phyloP scores from a whole-genome alignment of 1,140 invertebrate genomes.

The Ephestia elutella region DNA sequence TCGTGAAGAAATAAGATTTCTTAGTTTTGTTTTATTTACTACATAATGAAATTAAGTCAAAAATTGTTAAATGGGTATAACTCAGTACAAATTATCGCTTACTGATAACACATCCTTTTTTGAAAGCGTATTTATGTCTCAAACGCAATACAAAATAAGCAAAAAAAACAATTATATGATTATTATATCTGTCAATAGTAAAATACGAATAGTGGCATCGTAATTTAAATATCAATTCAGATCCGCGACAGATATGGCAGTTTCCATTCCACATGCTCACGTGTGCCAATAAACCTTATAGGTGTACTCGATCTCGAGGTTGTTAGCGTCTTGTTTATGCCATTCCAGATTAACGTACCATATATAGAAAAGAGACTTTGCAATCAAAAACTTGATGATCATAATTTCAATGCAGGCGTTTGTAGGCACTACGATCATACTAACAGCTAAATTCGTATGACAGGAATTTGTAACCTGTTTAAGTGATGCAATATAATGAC shows the following conservation, averaged over 20 bases:
- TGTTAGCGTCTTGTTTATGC: conserved; percentile 13
- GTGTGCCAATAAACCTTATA: conserved; percentile 13
- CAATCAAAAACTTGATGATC: conserved; percentile 44
- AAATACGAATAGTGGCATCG: neutral
- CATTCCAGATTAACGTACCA: conserved; percentile 17
- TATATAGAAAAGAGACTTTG: conserved; percentile 34
- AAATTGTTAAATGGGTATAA: too few species aligned
- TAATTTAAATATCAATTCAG: neutral
- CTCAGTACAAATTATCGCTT: too few species aligned
- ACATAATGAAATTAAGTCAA: too few species aligned
- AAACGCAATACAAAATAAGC: too few species aligned
- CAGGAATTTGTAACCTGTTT: conserved; percentile 65
- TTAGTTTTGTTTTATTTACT: too few species aligned
- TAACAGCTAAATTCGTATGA: conserved; percentile 54
- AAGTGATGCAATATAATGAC: conserved; percentile 62
- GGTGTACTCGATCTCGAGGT: conserved; percentile 11
- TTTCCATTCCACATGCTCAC: neutral
- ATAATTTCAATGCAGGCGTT: conserved; percentile 43
- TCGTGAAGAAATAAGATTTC: too few species aligned
- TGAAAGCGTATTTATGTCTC: too few species aligned
- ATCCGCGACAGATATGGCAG: neutral
- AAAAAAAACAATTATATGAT: too few species aligned
- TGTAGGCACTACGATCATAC: conserved; percentile 28
- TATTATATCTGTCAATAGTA: neutral
- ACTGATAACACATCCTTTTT: too few species aligned